Evolutionary conservation across 2,888 invertebrate genomes (phyloP).

Genomic region (Acanthopleura granulata): DNA sequence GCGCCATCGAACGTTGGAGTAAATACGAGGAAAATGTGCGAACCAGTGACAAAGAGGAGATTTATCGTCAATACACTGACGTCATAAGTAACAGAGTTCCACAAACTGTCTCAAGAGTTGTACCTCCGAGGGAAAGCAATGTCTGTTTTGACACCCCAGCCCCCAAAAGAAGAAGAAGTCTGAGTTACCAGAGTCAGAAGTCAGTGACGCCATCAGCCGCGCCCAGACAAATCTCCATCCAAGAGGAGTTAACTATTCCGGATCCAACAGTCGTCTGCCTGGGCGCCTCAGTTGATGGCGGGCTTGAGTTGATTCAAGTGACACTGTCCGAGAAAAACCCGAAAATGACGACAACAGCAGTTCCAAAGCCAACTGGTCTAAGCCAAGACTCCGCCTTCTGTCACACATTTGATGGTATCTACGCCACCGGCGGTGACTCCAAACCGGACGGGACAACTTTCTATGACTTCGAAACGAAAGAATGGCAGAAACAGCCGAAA

Average conservation of each 20-base stretch:
- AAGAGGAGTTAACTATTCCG: background rate
- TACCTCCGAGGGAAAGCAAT: background rate
- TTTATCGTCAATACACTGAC: background rate
- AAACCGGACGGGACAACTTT: background rate
- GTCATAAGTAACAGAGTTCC: background rate
- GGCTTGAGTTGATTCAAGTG: background rate
- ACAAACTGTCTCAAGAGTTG: background rate
- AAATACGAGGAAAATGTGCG: background rate
- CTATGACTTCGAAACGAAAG: background rate
- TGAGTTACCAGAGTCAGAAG: background rate
- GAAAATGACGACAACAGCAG: background rate
- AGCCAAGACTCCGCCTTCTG: background rate
- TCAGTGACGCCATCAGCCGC: background rate
- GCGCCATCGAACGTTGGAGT: background rate
- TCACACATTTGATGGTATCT: background rate
- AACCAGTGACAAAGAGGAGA: background rate
- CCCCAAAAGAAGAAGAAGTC: background rate
- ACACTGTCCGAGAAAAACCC: background rate
- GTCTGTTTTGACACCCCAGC: background rate
- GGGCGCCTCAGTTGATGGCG: background rate
- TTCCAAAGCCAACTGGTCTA: background rate
- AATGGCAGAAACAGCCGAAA: background rate
- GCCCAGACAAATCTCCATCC: too few species aligned
- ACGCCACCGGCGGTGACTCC: background rate
- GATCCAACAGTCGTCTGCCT: background rate